Conservation (phyloP, 2,113 vertebrate genomes). For the Uropsilus gracilis region DNA sequence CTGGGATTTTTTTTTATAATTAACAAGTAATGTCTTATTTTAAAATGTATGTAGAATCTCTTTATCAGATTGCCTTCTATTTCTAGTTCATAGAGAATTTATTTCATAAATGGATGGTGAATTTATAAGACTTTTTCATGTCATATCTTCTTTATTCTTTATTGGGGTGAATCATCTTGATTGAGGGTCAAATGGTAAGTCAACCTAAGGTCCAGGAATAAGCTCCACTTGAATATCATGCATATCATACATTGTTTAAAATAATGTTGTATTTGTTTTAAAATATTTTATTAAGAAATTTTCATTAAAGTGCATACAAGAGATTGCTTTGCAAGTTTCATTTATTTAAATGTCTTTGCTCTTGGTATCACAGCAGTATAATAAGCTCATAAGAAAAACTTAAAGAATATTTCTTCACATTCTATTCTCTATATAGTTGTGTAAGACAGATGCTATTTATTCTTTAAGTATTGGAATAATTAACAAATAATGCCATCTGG, state of each 20-base stretch:
- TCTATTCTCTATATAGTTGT: not conserved
- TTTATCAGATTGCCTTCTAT: not conserved
- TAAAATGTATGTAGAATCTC: not conserved
- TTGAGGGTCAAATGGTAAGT: not conserved
- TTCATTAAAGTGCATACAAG: not conserved
- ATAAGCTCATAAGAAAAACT: not conserved
- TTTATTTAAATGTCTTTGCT: not conserved
- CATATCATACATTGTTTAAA: not conserved
- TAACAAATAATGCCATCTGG: not conserved
- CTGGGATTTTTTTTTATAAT: not conserved
- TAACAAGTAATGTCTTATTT: not conserved
- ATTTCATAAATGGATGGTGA: not conserved
- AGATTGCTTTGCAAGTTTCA: not conserved
- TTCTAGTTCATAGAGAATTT: not conserved
- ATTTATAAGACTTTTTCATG: not conserved
- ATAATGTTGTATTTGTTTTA: not conserved
- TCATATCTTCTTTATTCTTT: not conserved
- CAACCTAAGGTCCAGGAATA: not conserved
- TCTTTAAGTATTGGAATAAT: not conserved
- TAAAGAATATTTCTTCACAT: not conserved
- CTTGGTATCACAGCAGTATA: not conserved
- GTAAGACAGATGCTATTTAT: not conserved
- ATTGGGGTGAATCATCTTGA: not conserved
- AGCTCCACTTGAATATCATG: not conserved
- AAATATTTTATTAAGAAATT: conserved; percentile 4